Evolutionary conservation across 2,113 vertebrate genomes (phyloP), one percentile per base, ranked within the genome.

Genomic region (Narcine bancroftii): DNA sequence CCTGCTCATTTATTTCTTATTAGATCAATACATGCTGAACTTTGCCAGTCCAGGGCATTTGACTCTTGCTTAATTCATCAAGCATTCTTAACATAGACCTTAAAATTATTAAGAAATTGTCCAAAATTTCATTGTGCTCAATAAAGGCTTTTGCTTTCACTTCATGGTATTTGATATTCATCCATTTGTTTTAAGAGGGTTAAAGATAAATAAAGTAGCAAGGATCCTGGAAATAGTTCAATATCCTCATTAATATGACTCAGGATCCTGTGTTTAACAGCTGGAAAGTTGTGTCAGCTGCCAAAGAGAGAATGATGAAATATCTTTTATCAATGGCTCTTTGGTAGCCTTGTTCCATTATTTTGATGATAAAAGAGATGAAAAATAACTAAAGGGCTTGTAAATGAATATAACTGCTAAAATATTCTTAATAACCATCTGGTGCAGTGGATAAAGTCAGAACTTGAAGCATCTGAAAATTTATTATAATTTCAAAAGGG

Each of bases 341-440:
- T 33, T 53, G 79, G 53, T 83, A 6, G 79, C 29, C 53, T 11
- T 53, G 47, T 53, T 83, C 47, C 53, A 47, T 53, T 47, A n/a
- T 53, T 53, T 83, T 83, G 47, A 53, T 83, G 79, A 83, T 83
- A 24, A 83, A 83, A 53, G 79, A 53, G 50, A 83, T n/a, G 29
- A 11, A 53, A 29, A 33, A 53, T 47, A 53, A 11, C 79, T 53
- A 26, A 33, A 83, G 50, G 11, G 47, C 50, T 83, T 83, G 50
- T 53, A 72, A 26, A 7, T 72, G 33, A 72, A 72, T 29, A 29
- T 33, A 6, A 72, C 33, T 72, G 69, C 6, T 29, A 33, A 72
- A 72, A 72, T 5, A 72, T 33, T 9, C 26, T 72, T 72, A 72
- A 6, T 33, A 72, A 33, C 69, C 26, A 21, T 26, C 65, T 69